Evolutionary conservation across 2,113 vertebrate species (phyloP).

Genomic region (Strix aluco): DNA sequence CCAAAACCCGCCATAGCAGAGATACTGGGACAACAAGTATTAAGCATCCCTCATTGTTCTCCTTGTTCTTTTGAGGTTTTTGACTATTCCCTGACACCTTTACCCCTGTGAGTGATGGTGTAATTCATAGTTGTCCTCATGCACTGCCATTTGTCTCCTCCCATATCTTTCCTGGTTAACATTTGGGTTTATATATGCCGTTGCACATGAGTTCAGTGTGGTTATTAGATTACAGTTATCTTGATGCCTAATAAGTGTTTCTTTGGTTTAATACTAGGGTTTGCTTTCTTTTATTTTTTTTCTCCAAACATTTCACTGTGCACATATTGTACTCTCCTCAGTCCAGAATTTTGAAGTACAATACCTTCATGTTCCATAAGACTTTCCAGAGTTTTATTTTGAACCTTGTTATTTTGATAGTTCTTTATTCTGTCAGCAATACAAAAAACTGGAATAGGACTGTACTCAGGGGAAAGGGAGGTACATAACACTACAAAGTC

Average conservation of each 20-base stretch:
- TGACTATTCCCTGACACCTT: background rate
- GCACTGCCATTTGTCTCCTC: background rate
- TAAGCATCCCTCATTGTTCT: background rate
- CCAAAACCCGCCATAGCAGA: background rate
- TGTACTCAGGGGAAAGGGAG: background rate
- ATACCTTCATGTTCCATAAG: background rate
- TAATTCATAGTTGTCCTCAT: background rate
- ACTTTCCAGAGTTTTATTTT: background rate
- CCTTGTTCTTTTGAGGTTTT: background rate
- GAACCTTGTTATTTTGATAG: slow-evolving; percentile 8
- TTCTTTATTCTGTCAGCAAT: slow-evolving; percentile 17
- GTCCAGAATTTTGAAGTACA: background rate
- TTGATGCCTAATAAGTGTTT: background rate
- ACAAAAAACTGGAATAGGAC: background rate
- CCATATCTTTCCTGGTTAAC: background rate
- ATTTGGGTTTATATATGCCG: background rate
- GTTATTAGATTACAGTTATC: background rate
- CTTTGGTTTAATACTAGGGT: background rate
- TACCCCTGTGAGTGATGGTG: background rate
- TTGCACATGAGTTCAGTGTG: background rate
- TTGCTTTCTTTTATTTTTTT: background rate
- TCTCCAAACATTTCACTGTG: background rate
- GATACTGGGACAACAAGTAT: background rate
- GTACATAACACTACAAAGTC: background rate
- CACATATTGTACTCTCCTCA: background rate